A percentile compares a stretch with the other conserved stretches of the same genome.
Conservation (phyloP, 2,888 invertebrate genomes). For the Ochropacha duplaris region DNA sequence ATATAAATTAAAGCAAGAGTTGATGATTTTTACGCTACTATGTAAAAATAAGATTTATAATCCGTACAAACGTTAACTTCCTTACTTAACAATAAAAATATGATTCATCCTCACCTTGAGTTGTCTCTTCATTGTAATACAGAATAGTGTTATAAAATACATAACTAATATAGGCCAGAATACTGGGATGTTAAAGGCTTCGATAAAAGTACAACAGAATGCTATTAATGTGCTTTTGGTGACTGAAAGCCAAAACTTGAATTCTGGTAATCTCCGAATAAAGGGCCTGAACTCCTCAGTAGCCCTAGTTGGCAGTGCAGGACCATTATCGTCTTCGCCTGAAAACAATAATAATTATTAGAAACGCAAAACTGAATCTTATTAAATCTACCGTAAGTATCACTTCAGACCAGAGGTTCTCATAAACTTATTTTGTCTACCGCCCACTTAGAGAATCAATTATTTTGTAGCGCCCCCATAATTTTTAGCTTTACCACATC, state of each 20-base stretch:
- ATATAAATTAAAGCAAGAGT: no score
- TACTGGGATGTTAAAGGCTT: constrained; percentile 99
- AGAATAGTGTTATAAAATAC: constrained; percentile 99
- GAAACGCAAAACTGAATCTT: no score
- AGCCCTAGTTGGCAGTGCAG: constrained; percentile 95
- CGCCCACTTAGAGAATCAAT: no score
- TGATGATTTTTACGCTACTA: no score
- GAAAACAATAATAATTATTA: constrained; percentile 25
- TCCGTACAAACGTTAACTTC: no score
- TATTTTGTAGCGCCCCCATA: no score
- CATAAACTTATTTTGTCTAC: no score
- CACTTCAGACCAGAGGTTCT: no score
- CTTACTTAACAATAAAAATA: no score
- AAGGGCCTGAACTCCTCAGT: constrained; percentile 99
- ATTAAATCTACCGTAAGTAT: no score
- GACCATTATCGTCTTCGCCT: constrained; percentile 90
- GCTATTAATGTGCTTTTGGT: constrained; percentile 96
- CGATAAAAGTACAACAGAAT: constrained; percentile 96
- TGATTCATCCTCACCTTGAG: constrained; percentile 90
- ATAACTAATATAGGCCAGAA: constrained; percentile 99
- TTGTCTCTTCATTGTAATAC: constrained; percentile 99
- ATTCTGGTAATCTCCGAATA: constrained; percentile 97
- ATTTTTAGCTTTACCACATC: no score
- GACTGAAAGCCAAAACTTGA: constrained; percentile 99
- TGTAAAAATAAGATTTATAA: no score